Evolutionary conservation across 2,113 vertebrate genomes (phyloP).

Genomic region (Gallinago media): DNA sequence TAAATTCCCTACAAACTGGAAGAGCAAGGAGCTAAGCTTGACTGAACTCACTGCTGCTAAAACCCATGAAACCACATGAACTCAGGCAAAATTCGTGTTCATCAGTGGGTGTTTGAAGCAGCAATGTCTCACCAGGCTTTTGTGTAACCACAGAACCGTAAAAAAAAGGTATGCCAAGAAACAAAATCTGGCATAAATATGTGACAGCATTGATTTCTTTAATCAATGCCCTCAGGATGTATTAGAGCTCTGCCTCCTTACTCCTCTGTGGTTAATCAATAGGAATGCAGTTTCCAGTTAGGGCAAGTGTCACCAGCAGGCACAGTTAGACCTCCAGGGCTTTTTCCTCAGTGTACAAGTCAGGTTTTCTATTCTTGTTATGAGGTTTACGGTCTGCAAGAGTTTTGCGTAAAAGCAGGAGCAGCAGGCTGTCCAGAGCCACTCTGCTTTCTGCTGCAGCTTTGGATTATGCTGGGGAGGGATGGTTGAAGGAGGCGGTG

Average conservation of each 20-base stretch:
- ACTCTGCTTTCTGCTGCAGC: background rate
- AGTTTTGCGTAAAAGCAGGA: background rate
- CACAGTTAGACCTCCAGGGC: background rate
- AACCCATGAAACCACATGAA: background rate
- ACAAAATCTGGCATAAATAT: conserved; percentile 10
- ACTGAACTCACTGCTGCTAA: background rate
- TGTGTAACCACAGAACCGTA: background rate
- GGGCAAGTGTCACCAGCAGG: conserved; percentile 39
- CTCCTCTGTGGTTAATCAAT: conserved; percentile 8
- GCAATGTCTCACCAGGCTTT: background rate
- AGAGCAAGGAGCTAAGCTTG: background rate
- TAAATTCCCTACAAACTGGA: background rate
- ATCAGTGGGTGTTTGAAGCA: background rate
- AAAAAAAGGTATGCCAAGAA: conserved; percentile 18
- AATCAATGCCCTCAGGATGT: conserved; percentile 37
- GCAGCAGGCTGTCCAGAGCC: background rate
- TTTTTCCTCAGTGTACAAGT: background rate
- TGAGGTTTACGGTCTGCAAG: background rate
- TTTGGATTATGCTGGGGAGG: background rate
- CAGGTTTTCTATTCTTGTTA: background rate
- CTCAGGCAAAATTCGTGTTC: background rate
- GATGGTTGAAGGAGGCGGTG: background rate
- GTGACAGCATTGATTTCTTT: conserved; percentile 9
- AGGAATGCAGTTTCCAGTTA: conserved; percentile 25
- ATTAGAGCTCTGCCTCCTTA: conserved; percentile 1